Conservation (phyloP, 1,140 invertebrate genomes). For the roundworm (Caenorhabditis elegans) region DNA sequence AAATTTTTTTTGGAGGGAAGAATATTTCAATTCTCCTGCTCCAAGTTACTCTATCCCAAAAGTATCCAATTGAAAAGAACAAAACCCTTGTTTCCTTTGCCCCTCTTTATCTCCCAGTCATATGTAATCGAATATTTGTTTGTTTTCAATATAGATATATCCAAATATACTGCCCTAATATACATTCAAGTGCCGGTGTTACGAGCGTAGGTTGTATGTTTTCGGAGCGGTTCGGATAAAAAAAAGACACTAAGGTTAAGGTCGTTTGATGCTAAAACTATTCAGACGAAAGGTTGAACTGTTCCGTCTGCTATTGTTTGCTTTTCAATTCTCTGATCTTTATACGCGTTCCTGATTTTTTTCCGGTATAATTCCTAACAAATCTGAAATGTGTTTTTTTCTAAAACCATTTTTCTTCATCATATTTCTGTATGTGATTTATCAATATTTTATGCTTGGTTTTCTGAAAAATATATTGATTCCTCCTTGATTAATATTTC, state of each 20-base stretch:
- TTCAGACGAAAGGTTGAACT: not conserved
- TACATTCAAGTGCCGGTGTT: not conserved
- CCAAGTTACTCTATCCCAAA: not conserved
- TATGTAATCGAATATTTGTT: slow-evolving; percentile 8
- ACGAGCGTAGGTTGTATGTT: not conserved
- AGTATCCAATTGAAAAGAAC: slow-evolving; percentile 23
- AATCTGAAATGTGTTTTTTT: too few species aligned
- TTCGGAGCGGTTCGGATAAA: too few species aligned
- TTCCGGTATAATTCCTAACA: too few species aligned
- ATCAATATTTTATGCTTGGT: too few species aligned
- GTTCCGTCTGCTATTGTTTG: not conserved
- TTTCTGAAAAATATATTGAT: too few species aligned
- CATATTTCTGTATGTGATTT: too few species aligned
- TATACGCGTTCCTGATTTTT: not conserved
- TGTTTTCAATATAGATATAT: slow-evolving; percentile 6
- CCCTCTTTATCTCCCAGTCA: too few species aligned
- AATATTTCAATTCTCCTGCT: not conserved
- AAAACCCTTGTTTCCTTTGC: not conserved
- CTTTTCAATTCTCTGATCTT: not conserved
- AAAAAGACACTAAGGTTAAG: not conserved
- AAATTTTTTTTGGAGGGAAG: not conserved
- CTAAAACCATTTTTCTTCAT: too few species aligned
- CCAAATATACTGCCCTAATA: slow-evolving; percentile 20
- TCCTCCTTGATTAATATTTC: too few species aligned
- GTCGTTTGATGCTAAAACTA: not conserved